Base-by-base conservation (phyloP, 2,888 invertebrate species). In the Tenthredo amoena region DNA sequence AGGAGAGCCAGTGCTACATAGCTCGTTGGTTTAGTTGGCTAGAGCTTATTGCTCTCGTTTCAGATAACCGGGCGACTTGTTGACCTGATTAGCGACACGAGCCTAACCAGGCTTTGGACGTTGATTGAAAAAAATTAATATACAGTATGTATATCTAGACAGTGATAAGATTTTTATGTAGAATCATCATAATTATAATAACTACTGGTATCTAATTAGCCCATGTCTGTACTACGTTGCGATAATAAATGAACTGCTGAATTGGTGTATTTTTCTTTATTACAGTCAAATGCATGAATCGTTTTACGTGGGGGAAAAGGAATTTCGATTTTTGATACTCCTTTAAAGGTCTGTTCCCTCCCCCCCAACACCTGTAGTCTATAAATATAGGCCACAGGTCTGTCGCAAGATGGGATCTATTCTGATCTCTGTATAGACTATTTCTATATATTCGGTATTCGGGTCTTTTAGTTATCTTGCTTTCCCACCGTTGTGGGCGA, bases 11-110 rank as follows among this genome's bases (percentile, higher is more conserved):
- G 26, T 26, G 3, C 26, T 62, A 31, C n/a, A n/a, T 9, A n/a
- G 43, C 21, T 43, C n/a, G 43, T 43, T 74, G 43, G 72, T 40
- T 74, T 43, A 74, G 72, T 74, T 74, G 72, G 72, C 72, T 74
- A 74, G 43, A 74, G 72, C 72, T 74, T 74, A 74, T 43, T 74
- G 72, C 40, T 74, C 72, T 43, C 68, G 68, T 68, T 40, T n/a
- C 40, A 74, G 72, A 74, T 74, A 74, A 74, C 72, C 72, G 12
- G 72, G 43, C 72, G 72, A 74, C 68, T 43, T 43, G 72, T 21
- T 74, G 72, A 43, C 72, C 72, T 74, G 31, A 74, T 74, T 74
- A 26, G 43, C 21, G 72, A 74, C 37, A 43, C 40, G 15, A 74
- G 40, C 21, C n/a, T 43, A 40, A 43, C 40, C 12, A 74, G 72